Evolutionary conservation across 1,140 invertebrate species (phyloP).

Genomic region (Coptotermes formosanus): DNA sequence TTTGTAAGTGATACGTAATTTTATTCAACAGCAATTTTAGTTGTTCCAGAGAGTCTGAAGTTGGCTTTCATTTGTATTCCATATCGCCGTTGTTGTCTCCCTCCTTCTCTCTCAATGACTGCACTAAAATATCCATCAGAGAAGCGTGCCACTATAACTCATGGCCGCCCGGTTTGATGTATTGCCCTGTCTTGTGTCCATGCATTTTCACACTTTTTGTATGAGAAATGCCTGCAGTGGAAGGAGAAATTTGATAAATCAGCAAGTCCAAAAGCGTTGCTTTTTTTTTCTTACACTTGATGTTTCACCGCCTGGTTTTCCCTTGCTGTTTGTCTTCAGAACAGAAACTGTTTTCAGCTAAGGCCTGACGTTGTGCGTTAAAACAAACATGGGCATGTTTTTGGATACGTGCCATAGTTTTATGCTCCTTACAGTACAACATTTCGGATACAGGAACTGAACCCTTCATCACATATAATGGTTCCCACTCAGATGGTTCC

Average conservation of each 20-base stretch:
- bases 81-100: background rate
- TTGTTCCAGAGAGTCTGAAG: background rate
- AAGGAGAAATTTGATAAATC: constrained; percentile 4
- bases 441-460: no score
- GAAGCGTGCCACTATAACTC: background rate
- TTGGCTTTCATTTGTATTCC: constrained; percentile 5
- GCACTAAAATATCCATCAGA: constrained; percentile 9
- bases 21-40: background rate
- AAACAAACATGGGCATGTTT: no score
- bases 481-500: no score
- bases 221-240: background rate
- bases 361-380: no score
- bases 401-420: no score
- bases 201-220: constrained; percentile 16
- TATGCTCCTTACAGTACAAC: no score
- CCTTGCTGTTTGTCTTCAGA: background rate
- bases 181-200: background rate
- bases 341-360: no score
- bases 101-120: background rate
- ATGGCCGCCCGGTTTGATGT: background rate
- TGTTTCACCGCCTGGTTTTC: background rate
- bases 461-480: no score
- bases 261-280: background rate
- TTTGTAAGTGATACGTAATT: background rate
- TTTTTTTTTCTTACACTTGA: background rate